Conservation (phyloP, 2,797 vertebrate species). For the Onychomys torridus region DNA sequence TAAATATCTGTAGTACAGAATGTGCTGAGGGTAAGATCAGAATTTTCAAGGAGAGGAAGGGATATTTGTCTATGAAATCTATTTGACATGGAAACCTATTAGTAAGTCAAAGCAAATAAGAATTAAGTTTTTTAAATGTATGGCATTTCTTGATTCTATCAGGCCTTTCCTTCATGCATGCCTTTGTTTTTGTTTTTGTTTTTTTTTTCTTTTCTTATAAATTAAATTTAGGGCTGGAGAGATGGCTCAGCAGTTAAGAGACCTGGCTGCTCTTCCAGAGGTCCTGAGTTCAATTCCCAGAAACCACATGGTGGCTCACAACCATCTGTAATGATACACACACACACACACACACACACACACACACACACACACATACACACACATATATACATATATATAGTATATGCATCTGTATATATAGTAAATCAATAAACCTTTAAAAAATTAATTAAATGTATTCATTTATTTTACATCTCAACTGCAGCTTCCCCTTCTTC, state of each 20-base stretch:
- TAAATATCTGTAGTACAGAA: background rate
- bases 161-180: background rate
- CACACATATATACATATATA: too few relatives aligned
- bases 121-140: conserved; percentile 18
- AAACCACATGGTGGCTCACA: too few relatives aligned
- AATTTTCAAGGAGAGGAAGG: conserved; percentile 28
- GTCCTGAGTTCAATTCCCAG: too few relatives aligned
- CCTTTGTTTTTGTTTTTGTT: background rate
- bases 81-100: conserved; percentile 2
- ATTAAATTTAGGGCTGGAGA: too few relatives aligned
- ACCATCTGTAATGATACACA: too few relatives aligned
- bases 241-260: too few relatives aligned
- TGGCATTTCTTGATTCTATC: background rate
- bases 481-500: background rate
- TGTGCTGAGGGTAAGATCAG: background rate
- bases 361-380: too few relatives aligned
- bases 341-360: too few relatives aligned
- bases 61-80: background rate
- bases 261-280: too few relatives aligned
- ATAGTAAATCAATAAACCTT: too few relatives aligned
- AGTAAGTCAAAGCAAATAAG: conserved; percentile 10
- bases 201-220: background rate
- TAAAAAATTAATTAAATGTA: background rate
- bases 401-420: too few relatives aligned
- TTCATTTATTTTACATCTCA: background rate